A percentile compares a stretch with the other conserved stretches of the same genome.
Conservation (phyloP, 2,113 vertebrate species). For the Xenopus laevis region DNA sequence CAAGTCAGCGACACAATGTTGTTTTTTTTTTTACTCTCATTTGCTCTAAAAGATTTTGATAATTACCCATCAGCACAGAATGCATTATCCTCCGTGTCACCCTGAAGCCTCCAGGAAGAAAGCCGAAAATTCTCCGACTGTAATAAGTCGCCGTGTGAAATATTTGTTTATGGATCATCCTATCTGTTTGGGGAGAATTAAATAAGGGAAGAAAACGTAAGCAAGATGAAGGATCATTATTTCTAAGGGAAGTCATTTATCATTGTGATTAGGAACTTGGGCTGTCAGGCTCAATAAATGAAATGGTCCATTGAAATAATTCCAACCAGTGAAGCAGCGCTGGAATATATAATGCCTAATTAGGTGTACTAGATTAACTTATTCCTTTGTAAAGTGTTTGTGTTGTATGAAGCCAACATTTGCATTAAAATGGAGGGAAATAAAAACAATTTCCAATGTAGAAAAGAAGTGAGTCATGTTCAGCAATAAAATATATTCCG, state of each 20-base stretch:
- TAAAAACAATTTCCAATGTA: too few species aligned
- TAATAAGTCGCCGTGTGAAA: conserved; percentile 7
- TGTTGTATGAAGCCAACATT: conserved; percentile 49
- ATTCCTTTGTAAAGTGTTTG: conserved; percentile 60
- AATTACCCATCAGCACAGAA: too few species aligned
- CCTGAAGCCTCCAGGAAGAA: neutral
- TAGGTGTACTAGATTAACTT: conserved; percentile 59
- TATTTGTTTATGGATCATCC: conserved; percentile 45
- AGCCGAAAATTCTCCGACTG: neutral
- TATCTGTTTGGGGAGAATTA: conserved; percentile 49
- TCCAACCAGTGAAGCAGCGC: conserved; percentile 54
- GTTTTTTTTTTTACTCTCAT: too few species aligned
- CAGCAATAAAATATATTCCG: too few species aligned
- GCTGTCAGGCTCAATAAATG: conserved; percentile 61
- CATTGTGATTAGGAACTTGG: conserved; percentile 60
- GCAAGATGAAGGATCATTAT: conserved; percentile 61
- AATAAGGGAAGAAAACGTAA: conserved; percentile 50
- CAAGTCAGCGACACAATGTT: too few species aligned
- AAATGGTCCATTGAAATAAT: conserved; percentile 55
- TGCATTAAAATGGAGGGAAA: conserved; percentile 44
- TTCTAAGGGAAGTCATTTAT: conserved; percentile 60
- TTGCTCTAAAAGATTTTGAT: too few species aligned
- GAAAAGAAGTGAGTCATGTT: too few species aligned
- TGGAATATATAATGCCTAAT: conserved; percentile 60
- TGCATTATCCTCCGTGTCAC: neutral